Evolutionary conservation across 2,113 vertebrate species (phyloP).

Genomic region (Hylia prasina): DNA sequence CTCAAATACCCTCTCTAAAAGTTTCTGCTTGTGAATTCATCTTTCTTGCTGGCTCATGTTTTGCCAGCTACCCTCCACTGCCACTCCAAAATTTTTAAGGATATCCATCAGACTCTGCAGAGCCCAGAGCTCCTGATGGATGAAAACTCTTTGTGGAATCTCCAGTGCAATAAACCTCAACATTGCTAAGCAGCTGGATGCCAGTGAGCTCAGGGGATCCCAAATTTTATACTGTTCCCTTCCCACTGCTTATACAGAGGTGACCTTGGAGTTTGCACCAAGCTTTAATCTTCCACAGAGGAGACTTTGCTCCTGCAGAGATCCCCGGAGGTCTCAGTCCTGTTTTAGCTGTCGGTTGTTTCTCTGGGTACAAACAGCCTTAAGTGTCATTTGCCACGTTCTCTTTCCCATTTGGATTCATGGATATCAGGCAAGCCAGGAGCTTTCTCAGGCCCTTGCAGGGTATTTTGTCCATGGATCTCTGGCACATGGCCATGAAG

Average conservation of each 20-base stretch:
- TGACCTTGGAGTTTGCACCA: background rate
- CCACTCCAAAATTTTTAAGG: background rate
- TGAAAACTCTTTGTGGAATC: background rate
- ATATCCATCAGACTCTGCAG: background rate
- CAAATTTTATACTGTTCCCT: background rate
- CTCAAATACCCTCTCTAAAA: background rate
- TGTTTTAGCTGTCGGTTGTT: background rate
- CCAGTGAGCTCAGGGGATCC: background rate
- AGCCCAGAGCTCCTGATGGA: background rate
- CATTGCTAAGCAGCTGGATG: background rate
- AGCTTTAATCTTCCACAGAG: background rate
- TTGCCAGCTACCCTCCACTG: background rate
- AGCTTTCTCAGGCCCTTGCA: background rate
- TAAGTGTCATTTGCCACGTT: background rate
- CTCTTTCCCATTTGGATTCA: background rate
- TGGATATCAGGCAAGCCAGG: background rate
- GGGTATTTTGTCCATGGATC: background rate
- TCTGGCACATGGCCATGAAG: background rate
- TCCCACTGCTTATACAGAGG: background rate
- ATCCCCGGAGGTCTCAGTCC: background rate
- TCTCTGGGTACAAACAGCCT: background rate
- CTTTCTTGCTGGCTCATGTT: background rate
- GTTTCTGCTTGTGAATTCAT: background rate
- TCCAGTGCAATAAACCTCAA: background rate
- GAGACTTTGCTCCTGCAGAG: background rate